Base-by-base conservation (phyloP, 2,797 vertebrate genomes). In the Notolepis coatsorum region DNA sequence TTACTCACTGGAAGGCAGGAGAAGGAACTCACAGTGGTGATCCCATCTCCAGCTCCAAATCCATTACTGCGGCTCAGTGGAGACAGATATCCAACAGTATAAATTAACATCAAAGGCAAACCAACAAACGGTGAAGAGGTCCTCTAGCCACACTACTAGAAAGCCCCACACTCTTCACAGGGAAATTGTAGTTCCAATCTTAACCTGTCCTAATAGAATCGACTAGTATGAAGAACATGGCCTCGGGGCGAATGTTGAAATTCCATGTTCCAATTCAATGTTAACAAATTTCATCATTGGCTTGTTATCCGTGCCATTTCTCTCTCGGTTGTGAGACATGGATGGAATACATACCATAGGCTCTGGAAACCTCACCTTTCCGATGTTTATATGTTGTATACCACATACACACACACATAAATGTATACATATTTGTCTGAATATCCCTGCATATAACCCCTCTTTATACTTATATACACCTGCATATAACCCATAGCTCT, bases 91-190 rank as follows among this genome's bases (percentile, higher is more conserved):
- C 68, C 78, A 80, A 71, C 77, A 54, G 78, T 68, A 84, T 68
- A 71, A 82, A 81, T 82, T 80, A 75, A 84, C 89, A 85, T 90
- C 84, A 90, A 87, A 90, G 81, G 68, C 65, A 65, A 28, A 80
- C 75, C 49, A 38, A 61, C 73, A 76, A 79, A 84, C 73, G 66
- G 65, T 10, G 52, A 53, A 60, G 70, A 73, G 58, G 73, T 77
- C 68, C 50, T 13, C 56, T 20, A 35, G 50, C 25, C 18, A 12
- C 61, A 17, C 52, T 18, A 8, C n/a, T 33, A 5, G 61, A 47
- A 64, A 4, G 41, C 54, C 59, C 37, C 52, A 41, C 18, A 15
- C 23, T 18, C 30, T 21, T 28, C 15, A 61, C n/a, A 58, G 57
- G 66, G 30, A 79, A 75, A 76, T 52, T 0, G 73, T 46, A 64